Conservation (phyloP, 2,888 invertebrate species). For the Pocota personata region DNA sequence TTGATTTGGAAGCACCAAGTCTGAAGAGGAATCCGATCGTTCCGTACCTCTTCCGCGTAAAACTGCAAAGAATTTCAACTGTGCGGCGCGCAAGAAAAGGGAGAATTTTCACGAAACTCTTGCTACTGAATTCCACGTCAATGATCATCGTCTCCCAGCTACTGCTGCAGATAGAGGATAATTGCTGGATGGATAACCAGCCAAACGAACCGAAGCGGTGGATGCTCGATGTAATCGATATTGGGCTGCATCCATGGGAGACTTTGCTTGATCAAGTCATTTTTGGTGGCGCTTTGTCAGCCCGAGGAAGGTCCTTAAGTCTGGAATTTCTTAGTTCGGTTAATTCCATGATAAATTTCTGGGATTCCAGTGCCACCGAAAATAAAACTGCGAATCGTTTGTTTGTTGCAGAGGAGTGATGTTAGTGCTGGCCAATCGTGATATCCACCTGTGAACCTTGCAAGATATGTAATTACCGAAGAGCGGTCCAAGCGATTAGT, state of each 20-base stretch:
- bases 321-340: constrained; percentile 61
- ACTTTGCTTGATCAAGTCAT: constrained; percentile 70
- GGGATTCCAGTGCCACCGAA: constrained; percentile 66
- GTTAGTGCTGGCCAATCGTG: constrained; percentile 48
- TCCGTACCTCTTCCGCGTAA: constrained; percentile 49
- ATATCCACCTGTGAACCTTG: constrained; percentile 70
- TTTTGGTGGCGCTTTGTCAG: constrained; percentile 72
- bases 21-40: constrained; percentile 45
- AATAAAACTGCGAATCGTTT: constrained; percentile 56
- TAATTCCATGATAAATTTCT: constrained; percentile 61
- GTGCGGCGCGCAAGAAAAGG: constrained; percentile 54
- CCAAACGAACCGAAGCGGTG: constrained; percentile 15
- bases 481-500: constrained; percentile 49
- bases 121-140: constrained; percentile 70
- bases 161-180: constrained; percentile 53
- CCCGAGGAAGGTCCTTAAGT: constrained; percentile 61
- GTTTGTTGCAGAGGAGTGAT: constrained; percentile 10
- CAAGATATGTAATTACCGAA: constrained; percentile 63
- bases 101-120: constrained; percentile 68
- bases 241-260: constrained; percentile 17
- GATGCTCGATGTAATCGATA: constrained; percentile 58
- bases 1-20: constrained; percentile 41
- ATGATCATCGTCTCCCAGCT: constrained; percentile 56
- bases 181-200: constrained; percentile 57
- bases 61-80: constrained; percentile 66